Evolutionary conservation across 2,797 vertebrate genomes (phyloP), one percentile per base, ranked within the genome.

Genomic region (Steatocranus sp.): DNA sequence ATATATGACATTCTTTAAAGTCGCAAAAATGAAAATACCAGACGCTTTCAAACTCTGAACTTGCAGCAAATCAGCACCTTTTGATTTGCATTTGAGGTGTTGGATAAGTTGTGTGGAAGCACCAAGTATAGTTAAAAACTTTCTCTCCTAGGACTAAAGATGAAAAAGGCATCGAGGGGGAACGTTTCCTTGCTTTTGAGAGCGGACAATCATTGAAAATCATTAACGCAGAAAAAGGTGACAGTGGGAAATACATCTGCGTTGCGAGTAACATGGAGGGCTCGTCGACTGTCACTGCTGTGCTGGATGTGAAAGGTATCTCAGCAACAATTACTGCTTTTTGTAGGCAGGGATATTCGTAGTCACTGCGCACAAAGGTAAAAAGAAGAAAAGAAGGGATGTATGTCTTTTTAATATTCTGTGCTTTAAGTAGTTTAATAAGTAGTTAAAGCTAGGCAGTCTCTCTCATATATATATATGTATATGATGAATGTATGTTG

Each of bases 281-380:
- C 43, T 94, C 91, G 79, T 91, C 96, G 2, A 84, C 94, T 8
- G 82, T 98, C 91, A 96, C 92, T 20, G 97, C 97, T 32, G 95
- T 93, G 34, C 94, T 99, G 90, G 96, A 96, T 88, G 96, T 99
- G 81, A 97, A 98, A 97, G 97, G 98, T 99, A 94, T 74, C 23
- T 86, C 18, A 86, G 46, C 41, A 61, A 83, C 79, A 3, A 43
- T 66, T 63, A 11, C 34, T 50, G 30, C 4, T 32, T 54, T 68
- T 11, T 46, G 68, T 48, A 48, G 68, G 68, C 43, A 73, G 25
- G 43, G 17, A 73, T 48, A 48, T 48, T 3, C 3, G 10, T 70
- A 70, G 15, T 27, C 11, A 3, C 10, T 30, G 68, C 0, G 5
- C 41, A 32, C 43, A 73, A 73, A 48, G 17, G 4, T 30, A 73